phyloP scores from a whole-genome alignment of 2,113 vertebrate species.

The Rhadina sibilatrix region DNA sequence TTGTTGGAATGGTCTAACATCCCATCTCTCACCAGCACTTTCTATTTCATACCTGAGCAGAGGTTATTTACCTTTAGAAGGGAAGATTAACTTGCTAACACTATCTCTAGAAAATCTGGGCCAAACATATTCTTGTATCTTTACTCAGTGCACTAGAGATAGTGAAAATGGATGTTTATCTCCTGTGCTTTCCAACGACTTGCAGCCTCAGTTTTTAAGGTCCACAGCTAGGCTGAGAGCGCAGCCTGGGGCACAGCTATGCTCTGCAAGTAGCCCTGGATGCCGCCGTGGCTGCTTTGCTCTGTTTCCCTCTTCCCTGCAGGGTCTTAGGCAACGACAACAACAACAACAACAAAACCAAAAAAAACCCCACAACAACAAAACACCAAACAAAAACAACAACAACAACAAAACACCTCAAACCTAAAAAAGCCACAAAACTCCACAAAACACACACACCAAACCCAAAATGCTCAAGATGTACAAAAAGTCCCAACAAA shows the following conservation, averaged over 20 bases:
- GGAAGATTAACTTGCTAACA: constrained; percentile 23
- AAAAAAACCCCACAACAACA: no score
- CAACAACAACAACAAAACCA: no score
- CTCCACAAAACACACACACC: background rate
- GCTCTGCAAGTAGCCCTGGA: background rate
- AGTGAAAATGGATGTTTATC: constrained; percentile 14
- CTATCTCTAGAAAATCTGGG: background rate
- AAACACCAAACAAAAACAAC: background rate
- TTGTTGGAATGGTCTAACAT: no score
- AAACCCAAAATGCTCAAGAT: background rate
- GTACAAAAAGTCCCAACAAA: background rate
- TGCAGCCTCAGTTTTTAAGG: background rate
- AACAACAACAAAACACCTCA: no score
- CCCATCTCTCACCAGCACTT: background rate
- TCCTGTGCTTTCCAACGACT: background rate
- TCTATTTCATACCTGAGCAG: background rate
- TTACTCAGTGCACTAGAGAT: background rate
- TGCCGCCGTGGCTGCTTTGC: fast-evolving
- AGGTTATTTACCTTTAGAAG: background rate
- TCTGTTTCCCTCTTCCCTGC: background rate
- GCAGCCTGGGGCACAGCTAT: background rate
- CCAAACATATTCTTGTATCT: background rate
- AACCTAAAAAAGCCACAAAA: background rate
- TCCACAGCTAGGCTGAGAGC: background rate
- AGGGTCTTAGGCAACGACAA: background rate